phyloP scores from a whole-genome alignment of 2,888 invertebrate genomes.

The Ectemnius cavifrons region DNA sequence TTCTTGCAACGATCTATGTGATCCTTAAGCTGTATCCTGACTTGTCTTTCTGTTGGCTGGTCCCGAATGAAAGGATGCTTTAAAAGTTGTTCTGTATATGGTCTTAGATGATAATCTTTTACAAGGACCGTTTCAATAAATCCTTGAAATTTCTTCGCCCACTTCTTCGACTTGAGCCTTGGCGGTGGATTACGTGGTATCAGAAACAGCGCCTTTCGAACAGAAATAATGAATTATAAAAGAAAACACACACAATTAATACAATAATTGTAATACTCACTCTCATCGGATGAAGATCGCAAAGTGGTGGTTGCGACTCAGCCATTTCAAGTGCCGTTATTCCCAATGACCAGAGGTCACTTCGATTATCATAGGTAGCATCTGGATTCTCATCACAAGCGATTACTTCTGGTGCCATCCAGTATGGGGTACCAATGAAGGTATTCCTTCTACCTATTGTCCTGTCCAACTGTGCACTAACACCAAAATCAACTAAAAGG shows the following conservation, averaged over 20 bases:
- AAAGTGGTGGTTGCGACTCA: conserved; percentile 98
- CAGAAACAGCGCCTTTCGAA: conserved; percentile 89
- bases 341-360: conserved; percentile 94
- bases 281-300: conserved; percentile 99
- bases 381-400: conserved; percentile 99
- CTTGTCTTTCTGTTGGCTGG: conserved; percentile 98
- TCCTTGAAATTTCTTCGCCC: conserved; percentile 98
- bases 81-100: conserved; percentile 98
- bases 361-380: conserved; percentile 99
- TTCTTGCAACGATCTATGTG: conserved; percentile 99
- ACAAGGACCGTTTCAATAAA: conserved; percentile 99
- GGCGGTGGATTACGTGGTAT: conserved; percentile 99
- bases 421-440: conserved; percentile 98
- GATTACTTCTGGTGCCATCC: conserved; percentile 99
- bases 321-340: conserved; percentile 99
- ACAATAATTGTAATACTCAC: conserved; percentile 56
- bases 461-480: conserved; percentile 98
- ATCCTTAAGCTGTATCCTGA: conserved; percentile 98
- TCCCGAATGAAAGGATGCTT: conserved; percentile 99
- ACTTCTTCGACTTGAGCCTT: conserved; percentile 97
- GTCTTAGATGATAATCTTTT: conserved; percentile 99
- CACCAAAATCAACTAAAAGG: conserved; percentile 96
- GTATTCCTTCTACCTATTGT: conserved; percentile 99
- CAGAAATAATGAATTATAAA: conserved; percentile 16
- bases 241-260: background rate